Evolutionary conservation across 2,113 vertebrate genomes (phyloP).

Genomic region (Ptilorrhoa leucosticta): DNA sequence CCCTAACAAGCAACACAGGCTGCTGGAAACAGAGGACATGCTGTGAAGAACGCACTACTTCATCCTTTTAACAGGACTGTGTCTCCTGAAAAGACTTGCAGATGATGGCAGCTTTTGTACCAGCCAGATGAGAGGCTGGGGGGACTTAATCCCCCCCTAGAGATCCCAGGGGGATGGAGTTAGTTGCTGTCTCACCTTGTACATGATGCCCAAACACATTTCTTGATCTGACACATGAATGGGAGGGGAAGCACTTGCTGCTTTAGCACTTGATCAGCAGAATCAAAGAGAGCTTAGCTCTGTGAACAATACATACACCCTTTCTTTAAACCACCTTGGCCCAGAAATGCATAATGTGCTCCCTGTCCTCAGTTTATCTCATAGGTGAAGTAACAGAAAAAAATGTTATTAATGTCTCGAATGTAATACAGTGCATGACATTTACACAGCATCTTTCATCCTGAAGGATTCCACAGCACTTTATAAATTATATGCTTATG

Average conservation of each 20-base stretch:
- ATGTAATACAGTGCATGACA: not conserved
- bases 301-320: not conserved
- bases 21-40: not conserved
- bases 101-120: not conserved
- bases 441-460: conserved; percentile 22
- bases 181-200: not conserved
- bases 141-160: not conserved
- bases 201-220: not conserved
- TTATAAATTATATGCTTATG: conserved; percentile 12
- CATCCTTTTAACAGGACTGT: not conserved
- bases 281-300: not conserved
- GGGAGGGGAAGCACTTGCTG: not conserved
- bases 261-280: not conserved
- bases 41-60: not conserved
- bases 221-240: not conserved
- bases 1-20: not conserved
- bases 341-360: not conserved
- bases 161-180: not conserved
- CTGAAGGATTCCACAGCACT: conserved; percentile 24
- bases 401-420: not conserved
- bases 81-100: not conserved
- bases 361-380: not conserved
- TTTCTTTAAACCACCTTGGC: not conserved
- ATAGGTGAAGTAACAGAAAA: conserved; percentile 10
- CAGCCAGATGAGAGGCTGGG: not conserved